These are phyloP conservation scores for Eumeta japonica DNA, from an alignment of 1,140 invertebrate species.

Conservation along the genomic window DNA sequence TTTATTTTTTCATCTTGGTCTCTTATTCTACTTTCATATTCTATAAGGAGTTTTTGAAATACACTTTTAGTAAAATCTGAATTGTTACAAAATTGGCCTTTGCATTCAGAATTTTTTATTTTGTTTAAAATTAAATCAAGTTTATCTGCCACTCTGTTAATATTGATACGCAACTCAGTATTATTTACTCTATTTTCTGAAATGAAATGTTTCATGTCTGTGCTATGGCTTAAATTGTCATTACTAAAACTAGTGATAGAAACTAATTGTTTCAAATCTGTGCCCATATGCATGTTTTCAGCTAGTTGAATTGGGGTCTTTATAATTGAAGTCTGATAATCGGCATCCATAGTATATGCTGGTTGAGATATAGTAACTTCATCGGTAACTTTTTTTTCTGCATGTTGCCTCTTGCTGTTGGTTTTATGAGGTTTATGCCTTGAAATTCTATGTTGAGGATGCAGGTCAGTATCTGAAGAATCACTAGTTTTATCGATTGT, in stretches of 20 bases:
- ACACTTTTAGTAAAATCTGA: not conserved
- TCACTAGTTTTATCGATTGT: constrained; percentile 23
- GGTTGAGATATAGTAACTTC: not conserved
- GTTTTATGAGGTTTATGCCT: constrained; percentile 29
- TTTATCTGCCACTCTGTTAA: constrained; percentile 38
- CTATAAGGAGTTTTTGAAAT: constrained; percentile 30
- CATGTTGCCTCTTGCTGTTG: constrained; percentile 5
- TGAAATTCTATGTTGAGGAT: constrained; percentile 15
- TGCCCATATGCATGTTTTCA: not conserved
- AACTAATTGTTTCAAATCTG: constrained; percentile 18
- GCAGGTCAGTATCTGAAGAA: constrained; percentile 30
- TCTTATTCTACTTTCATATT: constrained; percentile 45
- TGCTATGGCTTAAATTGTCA: constrained; percentile 7
- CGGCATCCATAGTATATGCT: not conserved
- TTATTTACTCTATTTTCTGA: constrained; percentile 43
- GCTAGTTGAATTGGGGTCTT: no score
- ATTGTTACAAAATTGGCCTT: constrained; percentile 10
- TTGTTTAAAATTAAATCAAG: constrained; percentile 29
- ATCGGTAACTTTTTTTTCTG: not conserved
- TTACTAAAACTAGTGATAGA: constrained; percentile 16
- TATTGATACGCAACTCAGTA: constrained; percentile 42
- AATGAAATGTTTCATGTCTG: constrained; percentile 30
- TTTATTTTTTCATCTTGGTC: constrained; percentile 1
- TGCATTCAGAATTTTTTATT: constrained; percentile 15
- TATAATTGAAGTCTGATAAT: not conserved